A percentile compares a stretch with the other conserved stretches of the same genome.
These are phyloP conservation scores for Chrysina gloriosa DNA, from an alignment of 2,888 invertebrate species.

Conservation along the genomic window DNA sequence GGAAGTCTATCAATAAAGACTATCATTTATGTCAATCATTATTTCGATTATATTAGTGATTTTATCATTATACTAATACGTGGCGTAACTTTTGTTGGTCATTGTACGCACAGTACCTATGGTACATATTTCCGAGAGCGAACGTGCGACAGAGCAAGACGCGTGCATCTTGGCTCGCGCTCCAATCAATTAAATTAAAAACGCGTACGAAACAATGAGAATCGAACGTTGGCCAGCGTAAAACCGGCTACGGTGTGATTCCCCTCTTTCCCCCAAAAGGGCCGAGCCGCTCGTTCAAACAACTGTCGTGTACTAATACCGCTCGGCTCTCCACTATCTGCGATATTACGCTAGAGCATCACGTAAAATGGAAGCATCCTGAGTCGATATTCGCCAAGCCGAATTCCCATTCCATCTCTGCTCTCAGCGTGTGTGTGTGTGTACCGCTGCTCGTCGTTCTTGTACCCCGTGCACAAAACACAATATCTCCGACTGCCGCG, in stretches of 20 bases:
- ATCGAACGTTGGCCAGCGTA: constrained; percentile 60
- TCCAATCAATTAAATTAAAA: constrained; percentile 39
- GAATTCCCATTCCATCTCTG: constrained; percentile 44
- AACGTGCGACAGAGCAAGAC: constrained; percentile 2
- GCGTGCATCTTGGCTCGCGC: constrained; percentile 18
- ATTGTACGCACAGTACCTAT: background rate
- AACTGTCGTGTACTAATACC: constrained; percentile 63
- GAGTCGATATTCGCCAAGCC: constrained; percentile 59
- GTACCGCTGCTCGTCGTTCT: constrained; percentile 4
- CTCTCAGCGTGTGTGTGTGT: background rate
- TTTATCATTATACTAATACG: no score
- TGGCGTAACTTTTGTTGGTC: background rate
- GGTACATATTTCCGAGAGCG: background rate
- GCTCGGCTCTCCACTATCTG: constrained; percentile 60
- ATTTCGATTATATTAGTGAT: no score
- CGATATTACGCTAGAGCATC: constrained; percentile 61
- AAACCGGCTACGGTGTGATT: constrained; percentile 56
- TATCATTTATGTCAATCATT: background rate
- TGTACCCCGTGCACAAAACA: constrained; percentile 17
- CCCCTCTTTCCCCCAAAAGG: constrained; percentile 52
- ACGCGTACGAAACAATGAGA: constrained; percentile 56
- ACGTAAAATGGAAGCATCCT: constrained; percentile 61
- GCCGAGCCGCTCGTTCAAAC: constrained; percentile 61
- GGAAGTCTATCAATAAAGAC: background rate
- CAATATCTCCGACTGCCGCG: constrained; percentile 30